A percentile compares a stretch with the other conserved stretches of the same genome.
Evolutionary conservation across 1,140 invertebrate genomes (phyloP).

Genomic region (Caenorhabditis elegans): WBcel235 BX284603.4:6668001-6668500

Average conservation of each 20-base stretch:
- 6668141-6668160: neutral
- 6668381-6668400: too few species aligned
- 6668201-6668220: neutral
- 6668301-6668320: neutral
- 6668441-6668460: too few species aligned
- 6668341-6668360: too few species aligned
- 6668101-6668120: constrained; percentile 5
- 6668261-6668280: neutral
- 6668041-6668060: neutral
- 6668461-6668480: too few species aligned
- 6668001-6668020: too few species aligned
- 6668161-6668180: neutral
- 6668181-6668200: neutral
- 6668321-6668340: too few species aligned
- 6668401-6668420: too few species aligned
- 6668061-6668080: neutral
- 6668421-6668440: too few species aligned
- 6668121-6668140: neutral
- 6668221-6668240: neutral
- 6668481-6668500: too few species aligned
- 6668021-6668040: too few species aligned
- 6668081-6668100: neutral
- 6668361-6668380: too few species aligned
- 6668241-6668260: neutral
- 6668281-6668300: neutral